Evolutionary conservation across 2,888 invertebrate genomes (phyloP).

Genomic region (Temnothorax ravouxi): DNA sequence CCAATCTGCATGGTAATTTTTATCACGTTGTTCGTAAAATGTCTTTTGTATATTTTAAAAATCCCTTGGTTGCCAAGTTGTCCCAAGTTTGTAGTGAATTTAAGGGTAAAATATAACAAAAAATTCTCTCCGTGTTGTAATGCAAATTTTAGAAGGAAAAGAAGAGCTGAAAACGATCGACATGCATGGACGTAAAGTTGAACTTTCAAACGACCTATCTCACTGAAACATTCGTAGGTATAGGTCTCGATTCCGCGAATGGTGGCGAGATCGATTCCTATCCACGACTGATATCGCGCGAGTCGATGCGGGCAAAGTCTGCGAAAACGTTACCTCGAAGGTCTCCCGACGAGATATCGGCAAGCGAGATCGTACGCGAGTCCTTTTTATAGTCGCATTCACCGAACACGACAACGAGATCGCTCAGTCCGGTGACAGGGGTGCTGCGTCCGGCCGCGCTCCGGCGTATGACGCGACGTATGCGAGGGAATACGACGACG

Average conservation of each 20-base stretch:
- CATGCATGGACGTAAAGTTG: not conserved
- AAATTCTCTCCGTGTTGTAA: not conserved
- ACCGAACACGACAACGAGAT: constrained; percentile 83
- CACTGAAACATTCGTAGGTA: not conserved
- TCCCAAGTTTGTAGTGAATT: too few relatives aligned
- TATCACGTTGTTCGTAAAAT: too few relatives aligned
- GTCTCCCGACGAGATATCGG: constrained; percentile 43
- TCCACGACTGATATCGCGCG: not conserved
- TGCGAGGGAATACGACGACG: constrained; percentile 30
- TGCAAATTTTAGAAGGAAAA: not conserved
- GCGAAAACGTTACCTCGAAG: constrained; percentile 12
- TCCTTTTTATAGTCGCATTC: constrained; percentile 73
- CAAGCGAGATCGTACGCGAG: constrained; percentile 59
- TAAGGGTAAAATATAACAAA: too few relatives aligned
- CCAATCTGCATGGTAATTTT: too few relatives aligned
- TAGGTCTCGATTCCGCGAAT: not conserved
- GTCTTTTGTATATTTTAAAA: too few relatives aligned
- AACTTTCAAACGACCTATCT: not conserved
- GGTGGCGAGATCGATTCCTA: not conserved
- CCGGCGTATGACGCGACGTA: constrained; percentile 66
- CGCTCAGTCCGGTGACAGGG: constrained; percentile 84
- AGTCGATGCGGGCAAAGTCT: not conserved
- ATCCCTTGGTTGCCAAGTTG: too few relatives aligned
- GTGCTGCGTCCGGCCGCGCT: constrained; percentile 66
- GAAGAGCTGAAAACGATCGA: not conserved